A percentile compares a stretch with the other conserved stretches of the same genome.
Evolutionary conservation across 53 echinoderm and acorn worm species (phyloP).

Genomic region (Stichopus horrens): DNA sequence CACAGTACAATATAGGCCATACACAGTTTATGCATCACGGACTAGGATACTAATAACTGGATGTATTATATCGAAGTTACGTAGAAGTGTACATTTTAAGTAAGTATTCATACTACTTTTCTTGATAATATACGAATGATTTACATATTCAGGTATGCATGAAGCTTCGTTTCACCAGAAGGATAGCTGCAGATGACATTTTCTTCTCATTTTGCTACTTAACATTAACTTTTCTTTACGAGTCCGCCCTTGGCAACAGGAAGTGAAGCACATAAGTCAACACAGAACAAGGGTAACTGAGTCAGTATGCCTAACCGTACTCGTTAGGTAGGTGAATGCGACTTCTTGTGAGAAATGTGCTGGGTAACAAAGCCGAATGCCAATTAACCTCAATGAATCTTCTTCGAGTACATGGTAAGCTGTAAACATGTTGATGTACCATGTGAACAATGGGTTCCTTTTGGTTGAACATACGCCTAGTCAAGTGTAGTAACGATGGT

Average conservation of each 20-base stretch:
- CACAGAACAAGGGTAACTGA: not conserved
- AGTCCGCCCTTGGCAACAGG: conserved; percentile 99
- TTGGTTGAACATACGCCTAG: too few species aligned
- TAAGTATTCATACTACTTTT: not conserved
- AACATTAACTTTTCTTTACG: not conserved
- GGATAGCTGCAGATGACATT: not conserved
- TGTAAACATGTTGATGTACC: too few species aligned
- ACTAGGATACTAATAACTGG: not conserved
- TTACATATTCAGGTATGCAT: too few species aligned
- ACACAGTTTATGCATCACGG: not conserved
- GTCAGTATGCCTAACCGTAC: too few species aligned
- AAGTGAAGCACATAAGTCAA: conserved; percentile 68
- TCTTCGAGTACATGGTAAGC: too few species aligned
- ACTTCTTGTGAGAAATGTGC: too few species aligned
- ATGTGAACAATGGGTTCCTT: too few species aligned
- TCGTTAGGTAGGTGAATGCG: too few species aligned
- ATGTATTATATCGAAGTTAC: not conserved
- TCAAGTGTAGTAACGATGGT: too few species aligned
- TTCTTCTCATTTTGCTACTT: not conserved
- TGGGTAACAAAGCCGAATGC: too few species aligned
- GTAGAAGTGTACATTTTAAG: not conserved
- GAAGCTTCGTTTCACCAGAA: not conserved
- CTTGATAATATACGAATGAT: not conserved
- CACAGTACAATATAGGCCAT: not conserved
- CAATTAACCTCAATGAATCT: too few species aligned